Base-by-base conservation (phyloP, 2,113 vertebrate genomes). In the Aramus guarauna region DNA sequence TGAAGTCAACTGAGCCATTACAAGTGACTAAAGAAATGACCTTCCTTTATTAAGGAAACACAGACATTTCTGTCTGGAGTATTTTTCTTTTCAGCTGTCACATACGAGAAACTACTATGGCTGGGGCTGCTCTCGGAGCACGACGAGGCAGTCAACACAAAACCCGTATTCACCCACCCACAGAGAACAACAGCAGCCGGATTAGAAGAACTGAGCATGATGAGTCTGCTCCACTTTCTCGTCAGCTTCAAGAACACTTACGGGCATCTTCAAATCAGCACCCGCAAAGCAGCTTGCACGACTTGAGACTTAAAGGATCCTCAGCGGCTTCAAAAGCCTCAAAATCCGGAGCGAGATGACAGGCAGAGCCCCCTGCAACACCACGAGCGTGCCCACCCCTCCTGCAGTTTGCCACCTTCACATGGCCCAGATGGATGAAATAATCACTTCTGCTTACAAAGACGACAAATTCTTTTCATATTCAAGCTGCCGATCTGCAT, bases 61-160 rank as follows among this genome's bases (percentile, higher is more conserved):
- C 80, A 95, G 94, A 47, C 84, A 47, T 91, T 95, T 95, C 89
- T 97, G 95, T 95, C 87, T 92, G 77, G 29, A 58, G 48, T 55
- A 58, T 68, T 91, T 55, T 79, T 85, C 71, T 90, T 85, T 95
- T 90, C 80, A 92, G 66, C 74, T 88, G 73, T 47, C 50, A 12
- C 36, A 21, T 52, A 53, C 55, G 80, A 91, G 69, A 83, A 91
- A 88, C 17, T 23, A 68, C 62, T 73, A 58, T 30, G 53, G 48
- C 81, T 26, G 7, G 59, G 32, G 82, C 59, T 32, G 19, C 43
- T 74, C 45, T 76, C 20, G 5, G 73, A 78, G 47, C 3, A 73
- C 68, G 77, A 36, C 0, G 2, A 94, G 78, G 67, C 92, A 87
- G 41, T 56, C 47, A 53, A 55, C 50, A 89, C 74, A 91, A 92